phyloP scores from a whole-genome alignment of 2,797 vertebrate genomes.

The Paramormyrops hopkinsi region DNA sequence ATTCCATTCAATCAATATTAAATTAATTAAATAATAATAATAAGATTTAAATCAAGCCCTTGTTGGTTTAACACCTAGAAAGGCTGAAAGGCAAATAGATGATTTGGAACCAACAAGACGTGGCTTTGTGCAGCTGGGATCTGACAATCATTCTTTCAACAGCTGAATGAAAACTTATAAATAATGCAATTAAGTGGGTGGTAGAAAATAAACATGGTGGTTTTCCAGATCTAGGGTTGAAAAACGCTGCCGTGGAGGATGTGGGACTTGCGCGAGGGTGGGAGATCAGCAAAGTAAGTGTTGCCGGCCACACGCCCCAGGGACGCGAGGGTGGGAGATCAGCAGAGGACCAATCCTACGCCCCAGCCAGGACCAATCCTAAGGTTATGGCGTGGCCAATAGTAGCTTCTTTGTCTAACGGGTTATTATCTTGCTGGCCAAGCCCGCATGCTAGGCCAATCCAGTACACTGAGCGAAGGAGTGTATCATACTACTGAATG shows the following conservation, averaged over 20 bases:
- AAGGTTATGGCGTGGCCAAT: background rate
- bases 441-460: background rate
- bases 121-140: background rate
- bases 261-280: conserved; percentile 48
- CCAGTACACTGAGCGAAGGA: background rate
- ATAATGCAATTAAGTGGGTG: background rate
- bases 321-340: conserved; percentile 41
- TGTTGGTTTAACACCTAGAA: background rate
- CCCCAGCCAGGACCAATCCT: background rate
- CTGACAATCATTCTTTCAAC: background rate
- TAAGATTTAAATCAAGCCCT: background rate
- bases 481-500: background rate
- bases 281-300: conserved; percentile 33
- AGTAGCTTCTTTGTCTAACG: background rate
- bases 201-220: background rate
- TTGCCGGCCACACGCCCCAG: too few relatives aligned
- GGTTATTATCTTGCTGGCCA: background rate
- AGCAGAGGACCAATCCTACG: too few relatives aligned
- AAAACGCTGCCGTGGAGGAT: conserved; percentile 29
- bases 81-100: background rate
- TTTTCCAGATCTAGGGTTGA: background rate
- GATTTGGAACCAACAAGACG: background rate
- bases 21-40: background rate
- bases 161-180: background rate
- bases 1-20: background rate